A percentile compares a stretch with the other conserved stretches of the same genome.
These are phyloP conservation scores for Macrophya alboannulata DNA, from an alignment of 2,888 invertebrate species.

Conservation along the genomic window DNA sequence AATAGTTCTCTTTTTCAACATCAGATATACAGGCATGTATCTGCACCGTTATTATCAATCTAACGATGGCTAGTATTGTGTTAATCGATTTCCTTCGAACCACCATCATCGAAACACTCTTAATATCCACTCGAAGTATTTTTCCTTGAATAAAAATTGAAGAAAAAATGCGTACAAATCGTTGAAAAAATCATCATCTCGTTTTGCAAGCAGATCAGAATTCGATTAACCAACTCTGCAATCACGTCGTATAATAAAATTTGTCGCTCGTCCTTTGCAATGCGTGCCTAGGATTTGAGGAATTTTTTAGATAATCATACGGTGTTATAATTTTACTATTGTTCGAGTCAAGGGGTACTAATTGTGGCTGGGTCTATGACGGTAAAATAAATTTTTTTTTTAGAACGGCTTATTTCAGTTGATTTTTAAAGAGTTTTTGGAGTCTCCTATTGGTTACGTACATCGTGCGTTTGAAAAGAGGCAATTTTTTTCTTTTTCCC, in stretches of 20 bases:
- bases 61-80: neutral
- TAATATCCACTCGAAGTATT: neutral
- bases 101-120: neutral
- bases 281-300: too few relatives aligned
- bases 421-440: neutral
- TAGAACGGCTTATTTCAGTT: neutral
- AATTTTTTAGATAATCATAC: too few relatives aligned
- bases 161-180: neutral
- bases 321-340: neutral
- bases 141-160: neutral
- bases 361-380: neutral
- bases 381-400: neutral
- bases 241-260: neutral
- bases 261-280: neutral
- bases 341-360: neutral
- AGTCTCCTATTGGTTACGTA: neutral
- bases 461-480: neutral
- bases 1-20: neutral
- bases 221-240: neutral
- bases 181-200: too few relatives aligned
- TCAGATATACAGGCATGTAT: neutral
- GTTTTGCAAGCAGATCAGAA: too few relatives aligned
- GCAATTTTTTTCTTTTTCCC: neutral
- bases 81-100: neutral
- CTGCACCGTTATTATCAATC: neutral